A percentile compares a stretch with the other conserved stretches of the same genome.
phyloP scores from a whole-genome alignment of 2,113 vertebrate species.

The Danio rerio region GRCz12tu NC_133188.1:39844001-39844500 shows the following conservation, averaged over 20 bases:
- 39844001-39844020: not conserved
- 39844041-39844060: constrained; percentile 33
- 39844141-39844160: not conserved
- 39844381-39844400: not conserved
- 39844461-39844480: not conserved
- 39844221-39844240: constrained; percentile 19
- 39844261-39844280: constrained; percentile 5
- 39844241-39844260: constrained; percentile 35
- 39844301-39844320: constrained; percentile 5
- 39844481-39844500: not conserved
- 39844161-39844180: not conserved
- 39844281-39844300: constrained; percentile 12
- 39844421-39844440: not conserved
- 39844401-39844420: not conserved
- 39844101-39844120: constrained; percentile 5
- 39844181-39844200: constrained; percentile 9
- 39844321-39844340: constrained; percentile 35
- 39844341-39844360: not conserved
- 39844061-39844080: constrained; percentile 33
- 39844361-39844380: not conserved
- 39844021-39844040: not conserved
- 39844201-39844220: constrained; percentile 17
- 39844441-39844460: not conserved
- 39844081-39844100: constrained; percentile 36
- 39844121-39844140: constrained; percentile 28